Percentiles rank a stretch among this genome's conserved stretches.
phyloP scores from a whole-genome alignment of 2,113 vertebrate species.

The Delphinapterus leucas region DNA sequence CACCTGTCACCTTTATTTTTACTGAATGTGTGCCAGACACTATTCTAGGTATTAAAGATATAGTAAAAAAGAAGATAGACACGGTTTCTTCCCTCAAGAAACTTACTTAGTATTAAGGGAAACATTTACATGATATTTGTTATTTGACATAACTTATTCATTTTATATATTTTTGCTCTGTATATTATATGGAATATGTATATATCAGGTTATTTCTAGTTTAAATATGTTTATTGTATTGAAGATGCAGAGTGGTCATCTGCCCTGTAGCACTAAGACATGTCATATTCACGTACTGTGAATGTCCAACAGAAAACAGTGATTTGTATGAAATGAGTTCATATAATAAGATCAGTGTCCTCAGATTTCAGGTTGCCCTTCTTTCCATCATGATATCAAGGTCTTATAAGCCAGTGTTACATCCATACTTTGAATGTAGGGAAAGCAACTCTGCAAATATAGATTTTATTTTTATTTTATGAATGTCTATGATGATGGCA shows the following conservation, averaged over 20 bases:
- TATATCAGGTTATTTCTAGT: neutral
- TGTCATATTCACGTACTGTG: neutral
- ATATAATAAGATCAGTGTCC: neutral
- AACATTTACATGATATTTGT: neutral
- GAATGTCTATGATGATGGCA: neutral
- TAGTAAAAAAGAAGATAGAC: neutral
- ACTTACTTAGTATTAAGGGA: neutral
- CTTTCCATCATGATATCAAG: neutral
- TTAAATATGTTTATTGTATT: neutral
- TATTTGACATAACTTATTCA: neutral
- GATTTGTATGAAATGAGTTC: neutral
- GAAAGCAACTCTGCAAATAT: neutral
- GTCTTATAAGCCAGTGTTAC: neutral
- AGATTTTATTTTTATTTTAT: slow-evolving; percentile 39
- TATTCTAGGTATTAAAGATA: neutral
- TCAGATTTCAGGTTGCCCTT: neutral
- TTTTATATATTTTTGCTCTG: neutral
- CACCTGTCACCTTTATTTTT: neutral
- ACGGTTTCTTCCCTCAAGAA: neutral
- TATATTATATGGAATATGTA: neutral
- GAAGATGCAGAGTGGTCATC: neutral
- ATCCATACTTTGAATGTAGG: neutral
- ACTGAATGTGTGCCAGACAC: neutral
- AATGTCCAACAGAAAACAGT: neutral
- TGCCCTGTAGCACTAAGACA: neutral